phyloP scores from a whole-genome alignment of 2,888 invertebrate species.

The Archips xylosteana region DNA sequence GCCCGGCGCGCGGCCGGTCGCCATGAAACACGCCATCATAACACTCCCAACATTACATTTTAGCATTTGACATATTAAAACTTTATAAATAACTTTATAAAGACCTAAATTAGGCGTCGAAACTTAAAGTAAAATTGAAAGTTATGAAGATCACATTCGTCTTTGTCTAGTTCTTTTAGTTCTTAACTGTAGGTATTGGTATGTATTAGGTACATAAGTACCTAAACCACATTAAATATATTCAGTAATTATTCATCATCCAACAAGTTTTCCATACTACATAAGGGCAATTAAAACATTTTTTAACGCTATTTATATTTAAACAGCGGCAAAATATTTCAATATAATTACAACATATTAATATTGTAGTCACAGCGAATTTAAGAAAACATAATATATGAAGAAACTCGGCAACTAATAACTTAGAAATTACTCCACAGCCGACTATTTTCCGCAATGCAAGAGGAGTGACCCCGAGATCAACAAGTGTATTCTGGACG shows the following conservation, averaged over 20 bases:
- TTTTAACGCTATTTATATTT: neutral
- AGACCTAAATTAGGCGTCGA: no score
- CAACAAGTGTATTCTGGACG: conserved; percentile 86
- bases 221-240: no score
- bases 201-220: no score
- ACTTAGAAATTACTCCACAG: conserved; percentile 65
- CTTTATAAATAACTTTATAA: no score
- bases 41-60: no score
- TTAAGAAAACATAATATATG: neutral
- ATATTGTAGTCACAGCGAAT: neutral
- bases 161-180: no score
- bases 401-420: neutral
- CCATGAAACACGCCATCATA: conserved; percentile 21
- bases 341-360: neutral
- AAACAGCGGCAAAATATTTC: neutral
- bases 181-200: no score
- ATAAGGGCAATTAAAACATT: neutral
- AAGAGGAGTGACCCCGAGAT: conserved; percentile 86
- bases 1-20: conserved; percentile 39
- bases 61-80: no score
- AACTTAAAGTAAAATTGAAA: no score
- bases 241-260: no score
- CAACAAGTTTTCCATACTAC: no score
- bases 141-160: no score
- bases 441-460: conserved; percentile 87